Percentiles rank a stretch among this genome's conserved stretches.
These are phyloP conservation scores for Sorex maritimensis DNA, from an alignment of 2,797 vertebrate genomes.

Conservation along the genomic window DNA sequence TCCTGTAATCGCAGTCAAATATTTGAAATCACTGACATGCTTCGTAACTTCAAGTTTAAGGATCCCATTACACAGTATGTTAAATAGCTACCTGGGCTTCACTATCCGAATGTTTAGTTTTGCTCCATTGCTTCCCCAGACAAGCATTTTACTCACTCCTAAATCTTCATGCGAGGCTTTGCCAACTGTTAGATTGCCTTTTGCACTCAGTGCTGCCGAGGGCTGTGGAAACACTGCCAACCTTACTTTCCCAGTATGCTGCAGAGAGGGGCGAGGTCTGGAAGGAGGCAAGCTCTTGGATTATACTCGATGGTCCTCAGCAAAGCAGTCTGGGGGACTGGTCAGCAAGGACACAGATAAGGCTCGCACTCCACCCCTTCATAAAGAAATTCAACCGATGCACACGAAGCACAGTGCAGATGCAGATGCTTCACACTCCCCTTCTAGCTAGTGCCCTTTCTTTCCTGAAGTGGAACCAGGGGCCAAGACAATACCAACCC, in stretches of 20 bases:
- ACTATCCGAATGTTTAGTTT: not conserved
- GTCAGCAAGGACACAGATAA: no score
- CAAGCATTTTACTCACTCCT: not conserved
- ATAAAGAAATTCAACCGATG: no score
- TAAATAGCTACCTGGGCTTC: slow-evolving; percentile 4
- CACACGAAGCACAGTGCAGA: no score
- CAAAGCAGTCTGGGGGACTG: no score
- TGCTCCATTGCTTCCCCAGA: slow-evolving; percentile 57
- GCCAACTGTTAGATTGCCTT: not conserved
- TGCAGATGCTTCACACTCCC: no score
- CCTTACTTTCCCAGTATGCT: not conserved
- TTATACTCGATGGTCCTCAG: no score
- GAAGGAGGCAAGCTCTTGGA: not conserved
- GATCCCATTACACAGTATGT: slow-evolving; percentile 45
- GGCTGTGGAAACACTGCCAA: slow-evolving; percentile 6
- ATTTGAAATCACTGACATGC: slow-evolving; percentile 64
- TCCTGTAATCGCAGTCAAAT: slow-evolving; percentile 66
- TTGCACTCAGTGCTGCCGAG: not conserved
- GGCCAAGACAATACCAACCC: not conserved
- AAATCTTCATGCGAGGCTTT: not conserved
- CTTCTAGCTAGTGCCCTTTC: no score
- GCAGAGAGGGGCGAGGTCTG: not conserved
- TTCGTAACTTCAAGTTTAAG: slow-evolving; percentile 61
- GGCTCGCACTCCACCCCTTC: no score
- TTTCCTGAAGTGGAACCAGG: not conserved